A percentile compares a stretch with the other conserved stretches of the same genome.
Evolutionary conservation across 2,797 vertebrate species (phyloP).

Genomic region (Hippoglossus hippoglossus): DNA sequence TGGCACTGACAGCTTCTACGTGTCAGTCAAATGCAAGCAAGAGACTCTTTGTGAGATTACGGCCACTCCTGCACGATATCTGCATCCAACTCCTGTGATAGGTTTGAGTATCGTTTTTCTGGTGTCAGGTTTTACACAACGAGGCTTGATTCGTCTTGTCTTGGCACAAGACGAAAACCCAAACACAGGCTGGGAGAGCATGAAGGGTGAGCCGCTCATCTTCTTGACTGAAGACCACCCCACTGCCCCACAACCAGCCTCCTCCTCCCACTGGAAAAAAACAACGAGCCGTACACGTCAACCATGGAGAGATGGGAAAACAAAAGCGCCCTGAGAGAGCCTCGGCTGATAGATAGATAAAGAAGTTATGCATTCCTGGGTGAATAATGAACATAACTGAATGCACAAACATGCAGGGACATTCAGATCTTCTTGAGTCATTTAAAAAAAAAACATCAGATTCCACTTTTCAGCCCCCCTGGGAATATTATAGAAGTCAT

Average conservation of each 20-base stretch:
- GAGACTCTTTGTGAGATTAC: not conserved
- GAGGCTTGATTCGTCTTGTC: slow-evolving; percentile 43
- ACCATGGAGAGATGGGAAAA: slow-evolving; percentile 46
- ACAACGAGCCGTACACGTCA: slow-evolving; percentile 23
- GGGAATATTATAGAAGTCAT: not conserved
- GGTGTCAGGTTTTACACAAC: slow-evolving; percentile 37
- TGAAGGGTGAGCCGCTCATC: slow-evolving; percentile 39
- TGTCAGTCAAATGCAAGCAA: slow-evolving; percentile 3
- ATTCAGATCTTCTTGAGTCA: slow-evolving; percentile 48
- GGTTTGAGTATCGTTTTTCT: slow-evolving; percentile 1
- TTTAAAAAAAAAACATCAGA: slow-evolving; percentile 37
- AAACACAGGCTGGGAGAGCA: slow-evolving; percentile 42
- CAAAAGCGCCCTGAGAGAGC: slow-evolving; percentile 48
- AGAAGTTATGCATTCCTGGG: slow-evolving; percentile 69
- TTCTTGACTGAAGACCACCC: slow-evolving; percentile 26
- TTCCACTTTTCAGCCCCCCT: not conserved
- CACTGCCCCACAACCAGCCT: not conserved
- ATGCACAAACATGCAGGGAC: slow-evolving; percentile 52
- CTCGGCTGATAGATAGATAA: slow-evolving; percentile 59
- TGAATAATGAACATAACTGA: slow-evolving; percentile 62
- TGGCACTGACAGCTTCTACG: not conserved
- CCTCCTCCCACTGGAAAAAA: not conserved
- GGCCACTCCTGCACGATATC: slow-evolving; percentile 1
- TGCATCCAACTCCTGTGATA: slow-evolving; percentile 15
- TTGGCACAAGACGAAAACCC: slow-evolving; percentile 40